Conservation (phyloP, 2,113 vertebrate species). For the Leptocoma aspasia region DNA sequence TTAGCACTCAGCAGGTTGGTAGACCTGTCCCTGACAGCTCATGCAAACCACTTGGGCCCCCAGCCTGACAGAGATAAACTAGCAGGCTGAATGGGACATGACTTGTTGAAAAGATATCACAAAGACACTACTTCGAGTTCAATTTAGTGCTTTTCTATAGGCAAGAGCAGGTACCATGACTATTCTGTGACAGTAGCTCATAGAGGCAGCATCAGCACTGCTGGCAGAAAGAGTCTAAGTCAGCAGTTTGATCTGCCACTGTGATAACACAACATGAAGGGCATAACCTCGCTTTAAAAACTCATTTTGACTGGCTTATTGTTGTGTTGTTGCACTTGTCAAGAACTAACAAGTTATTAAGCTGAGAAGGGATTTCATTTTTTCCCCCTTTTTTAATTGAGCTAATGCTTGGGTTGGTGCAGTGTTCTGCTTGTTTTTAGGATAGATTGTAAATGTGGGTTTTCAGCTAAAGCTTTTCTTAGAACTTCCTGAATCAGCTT, state of each 20-base stretch:
- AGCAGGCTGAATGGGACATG: constrained; percentile 78
- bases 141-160: constrained; percentile 68
- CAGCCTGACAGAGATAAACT: constrained; percentile 78
- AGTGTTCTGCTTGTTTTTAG: constrained; percentile 5
- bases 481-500: constrained; percentile 14
- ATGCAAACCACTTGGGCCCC: constrained; percentile 57
- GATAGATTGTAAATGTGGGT: constrained; percentile 1
- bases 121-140: constrained; percentile 76
- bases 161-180: constrained; percentile 61
- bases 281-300: constrained; percentile 63
- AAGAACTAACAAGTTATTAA: constrained; percentile 59
- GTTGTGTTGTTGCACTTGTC: constrained; percentile 61
- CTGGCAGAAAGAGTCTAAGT: constrained; percentile 57
- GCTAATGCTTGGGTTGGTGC: constrained; percentile 1
- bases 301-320: constrained; percentile 64
- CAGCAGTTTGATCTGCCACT: constrained; percentile 65
- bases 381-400: constrained; percentile 49
- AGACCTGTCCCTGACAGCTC: constrained; percentile 74
- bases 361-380: constrained; percentile 30
- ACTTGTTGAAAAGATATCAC: constrained; percentile 80
- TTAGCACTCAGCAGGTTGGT: constrained; percentile 92
- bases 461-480: constrained; percentile 35
- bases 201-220: constrained; percentile 48
- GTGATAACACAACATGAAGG: constrained; percentile 63
- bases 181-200: constrained; percentile 60